Conservation (phyloP, 2,797 vertebrate genomes). For the Neosilurus hyrtlii region DNA sequence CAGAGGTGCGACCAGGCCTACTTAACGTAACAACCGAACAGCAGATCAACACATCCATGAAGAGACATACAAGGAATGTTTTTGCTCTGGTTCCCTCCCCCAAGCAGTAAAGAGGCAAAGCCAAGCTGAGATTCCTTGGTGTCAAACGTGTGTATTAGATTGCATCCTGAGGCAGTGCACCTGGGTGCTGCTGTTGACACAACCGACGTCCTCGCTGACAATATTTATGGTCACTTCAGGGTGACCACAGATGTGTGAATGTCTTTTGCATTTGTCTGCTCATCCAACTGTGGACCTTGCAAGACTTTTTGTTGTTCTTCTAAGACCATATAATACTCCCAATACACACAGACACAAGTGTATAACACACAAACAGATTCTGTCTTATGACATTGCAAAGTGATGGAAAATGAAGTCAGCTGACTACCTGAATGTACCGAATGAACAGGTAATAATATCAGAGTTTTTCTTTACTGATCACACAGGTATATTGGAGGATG, state of each 20-base stretch:
- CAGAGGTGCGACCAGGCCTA: conserved; percentile 11
- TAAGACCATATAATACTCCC: neutral
- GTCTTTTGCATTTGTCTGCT: conserved; percentile 42
- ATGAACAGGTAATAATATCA: too few species aligned
- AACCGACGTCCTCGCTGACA: conserved; percentile 43
- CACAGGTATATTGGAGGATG: too few species aligned
- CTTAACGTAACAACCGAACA: conserved; percentile 13
- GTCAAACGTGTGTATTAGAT: conserved; percentile 51
- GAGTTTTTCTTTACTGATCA: too few species aligned
- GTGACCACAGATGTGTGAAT: conserved; percentile 54
- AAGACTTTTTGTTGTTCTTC: neutral
- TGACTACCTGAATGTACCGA: too few species aligned
- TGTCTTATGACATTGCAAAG: neutral
- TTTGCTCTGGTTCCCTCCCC: conserved; percentile 30
- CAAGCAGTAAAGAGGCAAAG: conserved; percentile 34
- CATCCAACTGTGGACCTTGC: neutral
- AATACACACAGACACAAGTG: neutral
- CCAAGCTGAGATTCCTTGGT: conserved; percentile 51
- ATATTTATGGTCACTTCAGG: conserved; percentile 58
- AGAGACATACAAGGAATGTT: conserved; percentile 38
- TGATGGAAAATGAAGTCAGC: neutral
- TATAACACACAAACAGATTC: neutral
- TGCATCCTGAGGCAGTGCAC: conserved; percentile 55
- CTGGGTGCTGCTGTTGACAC: conserved; percentile 54
- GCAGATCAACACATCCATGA: conserved; percentile 26